Base-by-base conservation (phyloP, 2,113 vertebrate genomes). In the Capricornis sumatraensis region DNA sequence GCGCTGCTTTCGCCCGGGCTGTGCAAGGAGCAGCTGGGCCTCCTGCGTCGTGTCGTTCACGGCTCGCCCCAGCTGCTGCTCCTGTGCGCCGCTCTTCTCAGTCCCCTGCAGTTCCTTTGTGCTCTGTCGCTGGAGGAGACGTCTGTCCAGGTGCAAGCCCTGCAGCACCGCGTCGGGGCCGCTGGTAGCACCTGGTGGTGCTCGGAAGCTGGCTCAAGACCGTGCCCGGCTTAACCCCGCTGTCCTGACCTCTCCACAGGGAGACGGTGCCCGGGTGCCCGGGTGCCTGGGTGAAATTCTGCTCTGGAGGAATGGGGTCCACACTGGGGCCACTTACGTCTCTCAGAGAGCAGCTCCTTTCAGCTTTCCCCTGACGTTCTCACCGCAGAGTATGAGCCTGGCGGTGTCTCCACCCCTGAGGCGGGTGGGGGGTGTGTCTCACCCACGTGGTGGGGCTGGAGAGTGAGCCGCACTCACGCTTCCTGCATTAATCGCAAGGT, bases 1-100 rank as follows among this genome's bases (percentile, higher is more conserved):
- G 64, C 8, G 4, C 64, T 36, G 64, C 8, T 11, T 19, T 67
- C 17, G 7, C 4, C 33, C 4, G 64, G 64, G 62, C n/a, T 71
- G n/a, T 10, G 17, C 36, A 25, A 40, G 67, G 36, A 13, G 67
- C 67, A 25, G 71, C 3, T 25, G n/a, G n/a, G 17, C 67, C 40
- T 23, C 11, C n/a, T 19, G 64, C 64, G 2, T 36, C 19, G 36
- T 1, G n/a, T 71, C 0, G n/a, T 40, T n/a, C 67, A 40, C 19
- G n/a, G 3, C n/a, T 23, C 27, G 10, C 67, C n/a, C 2, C n/a
- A 5, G 36, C 67, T 36, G 67, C 36, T 5, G n/a, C n/a, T 5
- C 19, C 0, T 1, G 36, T 10, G 9, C 5, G 21, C 10, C 1
- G 21, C 21, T 13, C 19, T 25, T 23, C 11, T 6, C 36, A 25